Percentiles rank a stretch among this genome's conserved stretches.
Conservation (phyloP, 2,113 vertebrate genomes). For the Cygnus atratus region DNA sequence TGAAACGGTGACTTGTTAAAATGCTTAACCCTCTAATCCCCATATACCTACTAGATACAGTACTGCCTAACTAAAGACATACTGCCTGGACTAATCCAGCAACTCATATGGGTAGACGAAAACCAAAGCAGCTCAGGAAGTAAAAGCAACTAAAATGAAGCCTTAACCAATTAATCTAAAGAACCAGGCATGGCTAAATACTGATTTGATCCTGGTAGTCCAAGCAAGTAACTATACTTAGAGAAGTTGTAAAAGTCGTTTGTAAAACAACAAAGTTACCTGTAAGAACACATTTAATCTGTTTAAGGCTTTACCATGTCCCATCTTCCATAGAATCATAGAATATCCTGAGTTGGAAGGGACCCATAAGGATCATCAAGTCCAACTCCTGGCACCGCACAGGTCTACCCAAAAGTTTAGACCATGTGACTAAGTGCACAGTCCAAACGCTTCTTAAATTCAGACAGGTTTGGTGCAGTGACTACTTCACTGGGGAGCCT, state of each 20-base stretch:
- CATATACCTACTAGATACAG: background rate
- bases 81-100: background rate
- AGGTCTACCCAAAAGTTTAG: too few species aligned
- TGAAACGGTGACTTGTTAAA: background rate
- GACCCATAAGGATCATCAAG: too few species aligned
- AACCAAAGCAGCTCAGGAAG: background rate
- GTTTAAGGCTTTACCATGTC: background rate
- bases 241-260: background rate
- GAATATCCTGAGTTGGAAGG: too few species aligned
- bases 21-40: conserved; percentile 17
- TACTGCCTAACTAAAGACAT: background rate
- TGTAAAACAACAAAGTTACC: background rate
- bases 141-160: background rate
- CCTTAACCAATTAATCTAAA: background rate
- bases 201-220: background rate
- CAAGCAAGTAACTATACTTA: background rate
- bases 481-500: too few species aligned
- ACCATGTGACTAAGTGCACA: too few species aligned
- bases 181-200: background rate
- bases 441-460: too few species aligned
- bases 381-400: too few species aligned
- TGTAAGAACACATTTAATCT: background rate
- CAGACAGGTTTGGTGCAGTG: too few species aligned
- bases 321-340: background rate
- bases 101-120: background rate